A percentile compares a stretch with the other conserved stretches of the same genome.
Evolutionary conservation across 2,113 vertebrate species (phyloP).

Genomic region (Hoplias malabaricus): DNA sequence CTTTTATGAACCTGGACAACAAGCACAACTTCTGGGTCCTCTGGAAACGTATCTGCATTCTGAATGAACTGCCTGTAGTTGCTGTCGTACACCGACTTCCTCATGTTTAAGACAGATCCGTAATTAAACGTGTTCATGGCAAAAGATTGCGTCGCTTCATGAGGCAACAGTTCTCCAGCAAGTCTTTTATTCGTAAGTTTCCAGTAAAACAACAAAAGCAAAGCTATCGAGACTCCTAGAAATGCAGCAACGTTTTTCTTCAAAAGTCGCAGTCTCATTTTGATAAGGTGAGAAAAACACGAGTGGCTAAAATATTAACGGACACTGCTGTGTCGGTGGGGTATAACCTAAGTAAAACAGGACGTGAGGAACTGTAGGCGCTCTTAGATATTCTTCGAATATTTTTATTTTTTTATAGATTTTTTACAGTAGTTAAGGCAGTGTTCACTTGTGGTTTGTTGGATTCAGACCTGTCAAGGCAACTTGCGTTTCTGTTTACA

Average conservation of each 20-base stretch:
- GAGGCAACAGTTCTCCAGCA: not conserved
- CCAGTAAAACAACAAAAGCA: constrained; percentile 56
- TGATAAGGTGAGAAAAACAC: not conserved
- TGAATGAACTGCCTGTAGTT: constrained; percentile 67
- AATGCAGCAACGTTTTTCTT: constrained; percentile 65
- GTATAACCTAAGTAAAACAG: not conserved
- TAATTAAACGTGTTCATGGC: constrained; percentile 54
- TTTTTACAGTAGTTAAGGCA: not conserved
- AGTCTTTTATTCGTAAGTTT: constrained; percentile 36
- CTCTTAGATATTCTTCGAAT: not conserved
- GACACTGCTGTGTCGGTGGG: not conserved
- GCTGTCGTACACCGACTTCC: constrained; percentile 62
- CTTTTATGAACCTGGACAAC: constrained; percentile 77
- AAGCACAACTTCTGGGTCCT: constrained; percentile 67
- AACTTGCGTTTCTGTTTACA: not conserved
- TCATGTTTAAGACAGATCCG: constrained; percentile 52
- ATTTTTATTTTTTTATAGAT: too few relatives aligned
- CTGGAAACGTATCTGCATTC: constrained; percentile 66
- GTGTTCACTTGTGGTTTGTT: not conserved
- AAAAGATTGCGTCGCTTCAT: not conserved
- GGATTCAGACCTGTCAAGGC: not conserved
- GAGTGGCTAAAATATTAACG: not conserved
- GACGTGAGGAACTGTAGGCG: not conserved
- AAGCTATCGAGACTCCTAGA: constrained; percentile 48
- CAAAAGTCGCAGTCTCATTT: constrained; percentile 68